phyloP scores from a whole-genome alignment of 53 echinoderm and acorn worm species.

The Paracentrotus lividus region DNA sequence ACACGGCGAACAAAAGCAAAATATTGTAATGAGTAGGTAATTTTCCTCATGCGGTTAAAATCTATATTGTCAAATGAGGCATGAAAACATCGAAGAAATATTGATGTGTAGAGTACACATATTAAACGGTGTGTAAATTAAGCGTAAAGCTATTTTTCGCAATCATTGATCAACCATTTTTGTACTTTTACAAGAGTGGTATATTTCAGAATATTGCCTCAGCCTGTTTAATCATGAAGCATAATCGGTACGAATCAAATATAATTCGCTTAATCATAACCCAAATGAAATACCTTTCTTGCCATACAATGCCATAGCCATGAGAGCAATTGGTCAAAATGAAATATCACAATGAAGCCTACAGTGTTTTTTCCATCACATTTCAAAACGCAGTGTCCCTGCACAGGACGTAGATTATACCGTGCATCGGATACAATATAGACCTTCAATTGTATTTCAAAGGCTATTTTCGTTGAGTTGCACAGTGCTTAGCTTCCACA shows the following conservation, averaged over 20 bases:
- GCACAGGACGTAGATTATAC: too few relatives aligned
- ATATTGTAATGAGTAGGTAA: neutral
- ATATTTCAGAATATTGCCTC: neutral
- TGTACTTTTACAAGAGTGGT: neutral
- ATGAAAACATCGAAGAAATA: neutral
- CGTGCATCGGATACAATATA: too few relatives aligned
- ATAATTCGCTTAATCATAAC: neutral
- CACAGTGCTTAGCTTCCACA: too few relatives aligned
- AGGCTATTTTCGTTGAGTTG: neutral
- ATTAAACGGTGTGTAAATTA: neutral
- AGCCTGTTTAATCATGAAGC: neutral
- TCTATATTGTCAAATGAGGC: slow-evolving; percentile 24
- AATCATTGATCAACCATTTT: slow-evolving; percentile 9
- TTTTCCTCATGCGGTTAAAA: slow-evolving; percentile 1
- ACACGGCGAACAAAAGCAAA: neutral
- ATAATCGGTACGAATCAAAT: neutral
- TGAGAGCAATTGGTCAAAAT: too few relatives aligned
- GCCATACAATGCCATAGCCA: too few relatives aligned
- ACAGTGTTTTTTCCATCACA: too few relatives aligned
- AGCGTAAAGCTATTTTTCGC: neutral
- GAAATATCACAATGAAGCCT: too few relatives aligned
- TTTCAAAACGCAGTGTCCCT: too few relatives aligned
- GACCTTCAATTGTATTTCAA: neutral
- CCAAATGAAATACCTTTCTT: neutral
- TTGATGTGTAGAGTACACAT: neutral